phyloP scores from a whole-genome alignment of 2,113 vertebrate species.

The Halcyon senegalensis region DNA sequence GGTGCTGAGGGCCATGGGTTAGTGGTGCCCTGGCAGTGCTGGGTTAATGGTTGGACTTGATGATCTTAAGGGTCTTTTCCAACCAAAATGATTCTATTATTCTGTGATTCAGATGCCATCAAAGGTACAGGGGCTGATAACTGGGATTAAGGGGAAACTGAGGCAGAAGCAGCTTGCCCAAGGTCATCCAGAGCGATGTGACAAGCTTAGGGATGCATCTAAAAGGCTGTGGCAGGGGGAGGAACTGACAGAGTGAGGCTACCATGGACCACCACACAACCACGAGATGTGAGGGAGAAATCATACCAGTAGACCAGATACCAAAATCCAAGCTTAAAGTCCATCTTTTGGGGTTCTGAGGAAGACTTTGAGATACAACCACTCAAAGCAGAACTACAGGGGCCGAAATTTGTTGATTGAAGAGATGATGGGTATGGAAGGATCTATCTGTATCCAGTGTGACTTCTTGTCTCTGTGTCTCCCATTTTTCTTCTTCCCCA shows the following conservation, averaged over 20 bases:
- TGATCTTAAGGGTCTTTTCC: neutral
- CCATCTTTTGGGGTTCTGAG: neutral
- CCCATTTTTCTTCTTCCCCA: neutral
- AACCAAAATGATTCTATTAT: neutral
- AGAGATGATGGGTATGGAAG: neutral
- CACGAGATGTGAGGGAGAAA: rapidly evolving
- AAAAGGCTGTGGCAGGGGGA: neutral
- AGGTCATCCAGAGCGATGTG: rapidly evolving
- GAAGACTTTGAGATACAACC: neutral
- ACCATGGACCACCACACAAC: neutral
- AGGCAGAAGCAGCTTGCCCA: neutral
- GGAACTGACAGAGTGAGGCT: neutral
- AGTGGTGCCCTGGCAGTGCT: neutral
- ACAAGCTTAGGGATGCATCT: neutral
- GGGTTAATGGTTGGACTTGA: neutral
- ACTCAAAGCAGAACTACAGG: neutral
- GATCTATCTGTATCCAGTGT: neutral
- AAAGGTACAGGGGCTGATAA: neutral
- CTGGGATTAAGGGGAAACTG: neutral
- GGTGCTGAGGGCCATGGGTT: neutral
- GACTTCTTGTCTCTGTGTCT: neutral
- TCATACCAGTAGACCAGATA: neutral
- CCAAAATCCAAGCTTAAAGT: neutral
- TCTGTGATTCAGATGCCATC: neutral
- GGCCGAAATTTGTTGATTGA: neutral